Percentiles rank a stretch among this genome's conserved stretches.
These are phyloP conservation scores for Micronisus gabar DNA, from an alignment of 2,113 vertebrate genomes.

Conservation along the genomic window DNA sequence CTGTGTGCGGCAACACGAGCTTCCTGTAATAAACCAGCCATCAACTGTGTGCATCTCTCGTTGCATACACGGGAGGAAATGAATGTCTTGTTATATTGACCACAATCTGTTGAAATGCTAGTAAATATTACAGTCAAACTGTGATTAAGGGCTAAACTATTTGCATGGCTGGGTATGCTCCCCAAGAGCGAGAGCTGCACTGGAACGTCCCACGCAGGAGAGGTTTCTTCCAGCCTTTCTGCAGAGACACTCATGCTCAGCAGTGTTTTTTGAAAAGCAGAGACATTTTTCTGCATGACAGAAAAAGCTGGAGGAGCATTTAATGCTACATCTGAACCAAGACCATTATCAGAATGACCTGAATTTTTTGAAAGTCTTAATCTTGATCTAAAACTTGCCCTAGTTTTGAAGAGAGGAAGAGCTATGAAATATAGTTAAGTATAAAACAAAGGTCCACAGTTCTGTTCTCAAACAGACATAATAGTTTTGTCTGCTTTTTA, in stretches of 20 bases:
- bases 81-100: not conserved
- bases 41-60: not conserved
- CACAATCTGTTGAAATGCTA: not conserved
- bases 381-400: not conserved
- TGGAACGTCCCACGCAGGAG: not conserved
- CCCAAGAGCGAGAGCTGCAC: not conserved
- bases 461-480: not conserved
- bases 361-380: not conserved
- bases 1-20: not conserved
- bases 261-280: not conserved
- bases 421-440: not conserved
- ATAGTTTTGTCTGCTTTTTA: not conserved
- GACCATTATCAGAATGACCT: not conserved
- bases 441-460: not conserved
- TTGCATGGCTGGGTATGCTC: not conserved
- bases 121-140: not conserved
- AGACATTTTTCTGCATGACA: not conserved
- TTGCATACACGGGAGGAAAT: not conserved
- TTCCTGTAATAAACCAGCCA: slow-evolving; percentile 17
- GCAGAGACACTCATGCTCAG: not conserved
- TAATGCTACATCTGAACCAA: not conserved
- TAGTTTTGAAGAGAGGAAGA: not conserved
- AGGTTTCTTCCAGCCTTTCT: not conserved
- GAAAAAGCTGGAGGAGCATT: not conserved
- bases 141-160: not conserved